Evolutionary conservation across 2,113 vertebrate genomes (phyloP), one percentile per base, ranked within the genome.

Genomic region (Mastomys natalensis): DNA sequence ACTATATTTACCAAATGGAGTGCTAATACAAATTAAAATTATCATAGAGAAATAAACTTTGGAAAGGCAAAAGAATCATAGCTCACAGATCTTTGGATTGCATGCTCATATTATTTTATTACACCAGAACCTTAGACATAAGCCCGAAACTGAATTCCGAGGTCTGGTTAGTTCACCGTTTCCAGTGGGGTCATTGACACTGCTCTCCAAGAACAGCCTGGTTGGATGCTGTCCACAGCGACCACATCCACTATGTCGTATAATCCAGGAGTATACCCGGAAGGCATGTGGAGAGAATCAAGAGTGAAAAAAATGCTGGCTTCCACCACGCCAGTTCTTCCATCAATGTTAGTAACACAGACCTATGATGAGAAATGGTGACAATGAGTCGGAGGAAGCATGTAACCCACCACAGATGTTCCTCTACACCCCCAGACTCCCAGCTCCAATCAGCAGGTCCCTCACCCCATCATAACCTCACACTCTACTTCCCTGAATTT

Each of bases 281-380:
- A 3, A 60, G 99, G 87, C 7, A 31, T 40, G 17, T 43, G 10
- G 26, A 89, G 70, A 2, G 72, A 89, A 45, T 89, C 99, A 98
- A 99, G 94, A 95, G 97, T 99, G 97, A 99, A 99, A 98, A 99
- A 99, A 93, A 99, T 98, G n/a, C 43, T 98, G 51, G 99, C 97
- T 21, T 99, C 99, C 87, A 99, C 90, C 22, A 99, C 98, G 4
- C 19, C 31, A 24, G 24, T 62, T 62, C 60, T 22, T 22, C 60
- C 60, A 62, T 62, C 60, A 24, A 24, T 62, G 60, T 7, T 62
- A 62, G 60, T 24, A 24, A 62, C 7, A 24, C 21, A 62, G 60
- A 62, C 60, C 60, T 62, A 62, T 62, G 60, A 22, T 22, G 60
- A 62, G 60, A 62, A 62, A 24, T 6, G 60, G 24, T 62, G 60